Conservation (phyloP, 2,113 vertebrate genomes). For the Corvus moneduloides region DNA sequence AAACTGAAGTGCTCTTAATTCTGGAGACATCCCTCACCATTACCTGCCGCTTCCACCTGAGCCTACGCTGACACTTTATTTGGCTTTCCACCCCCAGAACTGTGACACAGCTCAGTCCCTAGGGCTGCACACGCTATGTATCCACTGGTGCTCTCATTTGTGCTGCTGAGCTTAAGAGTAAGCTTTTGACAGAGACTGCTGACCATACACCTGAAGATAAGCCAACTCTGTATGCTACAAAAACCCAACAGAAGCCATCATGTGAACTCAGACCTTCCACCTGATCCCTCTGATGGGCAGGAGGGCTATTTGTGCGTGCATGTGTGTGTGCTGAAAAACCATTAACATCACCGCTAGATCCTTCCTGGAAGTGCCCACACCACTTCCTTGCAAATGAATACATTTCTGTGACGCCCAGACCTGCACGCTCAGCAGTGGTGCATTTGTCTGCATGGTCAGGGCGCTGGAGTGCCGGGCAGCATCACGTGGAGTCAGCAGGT, state of each 20-base stretch:
- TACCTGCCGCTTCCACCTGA: background rate
- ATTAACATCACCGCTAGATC: background rate
- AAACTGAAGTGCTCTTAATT: background rate
- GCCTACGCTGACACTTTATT: background rate
- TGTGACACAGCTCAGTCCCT: background rate
- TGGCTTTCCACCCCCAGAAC: background rate
- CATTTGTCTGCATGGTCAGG: accelerated
- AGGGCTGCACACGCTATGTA: accelerated
- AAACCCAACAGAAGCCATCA: background rate
- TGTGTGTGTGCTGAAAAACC: background rate
- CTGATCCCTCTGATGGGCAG: background rate
- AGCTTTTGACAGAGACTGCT: background rate
- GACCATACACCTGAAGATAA: background rate
- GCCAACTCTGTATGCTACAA: background rate
- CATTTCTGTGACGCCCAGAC: background rate
- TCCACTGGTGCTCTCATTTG: no score
- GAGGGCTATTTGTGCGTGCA: background rate
- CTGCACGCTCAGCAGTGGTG: background rate
- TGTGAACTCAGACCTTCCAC: background rate
- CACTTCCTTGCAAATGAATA: background rate
- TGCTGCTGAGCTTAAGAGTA: background rate
- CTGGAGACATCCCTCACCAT: background rate
- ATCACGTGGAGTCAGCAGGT: background rate
- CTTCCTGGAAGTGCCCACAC: background rate
- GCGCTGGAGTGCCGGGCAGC: background rate